Evolutionary conservation across 2,888 invertebrate species (phyloP), one percentile per base, ranked within the genome.

Genomic region (Andrena haemorrhoa): DNA sequence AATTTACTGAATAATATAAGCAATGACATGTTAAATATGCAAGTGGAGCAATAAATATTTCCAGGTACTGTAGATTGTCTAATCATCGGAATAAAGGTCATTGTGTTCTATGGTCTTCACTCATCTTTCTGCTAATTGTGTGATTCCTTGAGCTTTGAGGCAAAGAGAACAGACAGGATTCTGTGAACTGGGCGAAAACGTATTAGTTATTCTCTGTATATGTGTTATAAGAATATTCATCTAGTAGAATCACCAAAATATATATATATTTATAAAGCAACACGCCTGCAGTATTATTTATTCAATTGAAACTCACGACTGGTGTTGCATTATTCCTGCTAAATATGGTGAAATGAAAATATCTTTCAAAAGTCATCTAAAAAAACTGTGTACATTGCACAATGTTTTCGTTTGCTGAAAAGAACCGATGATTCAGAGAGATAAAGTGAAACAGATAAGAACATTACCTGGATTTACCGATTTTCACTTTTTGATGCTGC

Each of bases 401-500:
- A 64, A 33, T n/a, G n/a, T 41, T 47, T 35, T n/a, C 16, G 10
- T 65, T 60, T 58, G 10, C 64, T 16, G 29, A 41, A 51, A 23
- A 60, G 29, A 35, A 23, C 12, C 8, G 64, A 33, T 65, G 31
- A 29, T 75, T 31, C n/a, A 20, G 4, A 31, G 10, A 75, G 60
- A 77, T 66, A 41, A 77, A 33, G 31, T 4, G 12, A 26, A 4
- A 12, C n/a, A 3, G 2, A 31, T 20, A 6, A 66, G 41, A 47
- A 49, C 58, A 58, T 60, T 35, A n/a, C 16, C 41, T 26, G 16
- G 41, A 64, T 29, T 47, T 6, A 23, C 16, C 23, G 60, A 66
- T 75, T 60, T 75, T 60, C 65, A 53, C 35, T 66, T 61, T 31
- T 16, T 26, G 35, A 60, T 31, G 35, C 6, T 23, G 2, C 6